A percentile compares a stretch with the other conserved stretches of the same genome.
Evolutionary conservation across 1,140 invertebrate species (phyloP).

Genomic region (Diprion similis): DNA sequence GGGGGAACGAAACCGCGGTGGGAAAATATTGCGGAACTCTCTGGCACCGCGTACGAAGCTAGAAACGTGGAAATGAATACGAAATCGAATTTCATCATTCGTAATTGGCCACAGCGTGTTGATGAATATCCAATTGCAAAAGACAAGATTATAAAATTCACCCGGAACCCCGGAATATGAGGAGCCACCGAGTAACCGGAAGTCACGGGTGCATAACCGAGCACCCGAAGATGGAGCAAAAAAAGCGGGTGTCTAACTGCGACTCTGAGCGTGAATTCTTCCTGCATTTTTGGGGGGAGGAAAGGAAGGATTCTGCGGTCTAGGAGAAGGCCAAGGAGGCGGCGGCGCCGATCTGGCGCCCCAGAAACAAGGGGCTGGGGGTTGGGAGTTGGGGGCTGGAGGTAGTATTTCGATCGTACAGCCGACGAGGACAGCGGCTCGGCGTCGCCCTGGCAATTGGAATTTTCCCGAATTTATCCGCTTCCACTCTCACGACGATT

Average conservation of each 20-base stretch:
- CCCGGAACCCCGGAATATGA: too few relatives aligned
- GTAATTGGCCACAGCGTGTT: too few relatives aligned
- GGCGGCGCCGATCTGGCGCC: not conserved
- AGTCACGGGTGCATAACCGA: too few relatives aligned
- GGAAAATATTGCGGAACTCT: too few relatives aligned
- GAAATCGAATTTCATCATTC: too few relatives aligned
- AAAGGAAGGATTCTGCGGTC: not conserved
- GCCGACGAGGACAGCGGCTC: not conserved
- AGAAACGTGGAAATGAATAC: too few relatives aligned
- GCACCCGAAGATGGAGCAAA: too few relatives aligned
- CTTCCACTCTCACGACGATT: not conserved
- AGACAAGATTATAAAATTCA: too few relatives aligned
- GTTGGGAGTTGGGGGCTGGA: conserved; percentile 1
- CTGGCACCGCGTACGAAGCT: too few relatives aligned
- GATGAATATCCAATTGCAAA: too few relatives aligned
- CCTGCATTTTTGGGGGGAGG: not conserved
- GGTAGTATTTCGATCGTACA: conserved; percentile 4
- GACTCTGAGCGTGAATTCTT: not conserved
- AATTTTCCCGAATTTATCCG: conserved; percentile 3
- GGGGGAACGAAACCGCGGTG: too few relatives aligned
- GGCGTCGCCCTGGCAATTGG: conserved; percentile 2
- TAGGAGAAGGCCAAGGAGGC: not conserved
- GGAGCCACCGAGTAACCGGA: too few relatives aligned
- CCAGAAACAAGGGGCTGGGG: not conserved
- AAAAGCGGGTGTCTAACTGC: not conserved